Base-by-base conservation (phyloP, 2,113 vertebrate genomes). In the Formicarius rufipectus region DNA sequence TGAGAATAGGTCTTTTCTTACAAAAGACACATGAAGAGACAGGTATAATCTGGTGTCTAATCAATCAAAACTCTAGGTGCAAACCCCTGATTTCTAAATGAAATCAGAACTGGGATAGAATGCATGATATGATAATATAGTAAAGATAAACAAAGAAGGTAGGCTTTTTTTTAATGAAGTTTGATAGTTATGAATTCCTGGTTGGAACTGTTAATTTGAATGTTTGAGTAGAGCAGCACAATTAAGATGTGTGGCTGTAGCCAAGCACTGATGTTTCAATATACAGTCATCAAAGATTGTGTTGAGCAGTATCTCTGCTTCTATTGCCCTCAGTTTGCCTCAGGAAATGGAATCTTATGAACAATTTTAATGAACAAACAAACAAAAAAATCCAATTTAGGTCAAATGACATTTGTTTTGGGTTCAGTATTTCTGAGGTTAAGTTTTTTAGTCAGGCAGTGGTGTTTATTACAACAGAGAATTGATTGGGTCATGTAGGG, bases 401-500 rank as follows among this genome's bases (percentile, higher is more conserved):
- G 91, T 97, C 92, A 97, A 96, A 96, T 97, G 97, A 95, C 97
- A 97, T 97, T 97, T 97, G 73, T 96, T 97, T 96, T 82, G 87
- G 84, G 73, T 92, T 94, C 85, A 44, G 72, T 96, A 86, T 97
- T 97, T 96, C 93, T 95, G 89, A 93, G 96, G 96, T 96, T 97
- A 96, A 96, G 82, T 96, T 95, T 96, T 93, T 96, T 87, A 96
- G 96, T 93, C 93, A 93, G 87, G 89, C 96, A 72, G 69, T 72
- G 60, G 84, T 95, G 89, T 96, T 97, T 97, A 97, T 97, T 96
- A 85, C 92, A 93, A 81, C 63, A 86, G 31, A 67, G 95, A 97
- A 97, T 97, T 96, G 96, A 97, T 96, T 96, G 91, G 96, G 96
- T 97, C 95, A 94, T 97, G 96, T 97, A 96, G 96, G 97, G 95